Percentiles rank a stretch among this genome's conserved stretches.
Evolutionary conservation across 2,888 invertebrate genomes (phyloP).

Genomic region (Cynaeus angustus): DNA sequence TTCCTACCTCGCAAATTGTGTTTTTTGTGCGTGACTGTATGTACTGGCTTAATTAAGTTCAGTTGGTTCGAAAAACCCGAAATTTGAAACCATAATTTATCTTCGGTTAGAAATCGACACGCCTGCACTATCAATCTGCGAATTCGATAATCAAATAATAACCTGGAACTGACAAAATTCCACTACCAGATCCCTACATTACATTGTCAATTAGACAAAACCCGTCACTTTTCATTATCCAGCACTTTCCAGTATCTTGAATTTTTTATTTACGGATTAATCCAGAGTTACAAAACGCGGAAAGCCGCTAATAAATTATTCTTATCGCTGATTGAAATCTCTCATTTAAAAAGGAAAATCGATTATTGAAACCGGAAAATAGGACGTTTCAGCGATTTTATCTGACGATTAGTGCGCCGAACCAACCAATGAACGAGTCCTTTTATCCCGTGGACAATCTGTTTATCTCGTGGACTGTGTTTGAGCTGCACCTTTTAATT

Average conservation of each 20-base stretch:
- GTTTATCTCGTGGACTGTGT: slow-evolving; percentile 25
- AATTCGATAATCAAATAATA: slow-evolving; percentile 8
- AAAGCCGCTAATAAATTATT: slow-evolving; percentile 35
- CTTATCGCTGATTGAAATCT: slow-evolving; percentile 43
- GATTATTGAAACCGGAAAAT: slow-evolving; percentile 43
- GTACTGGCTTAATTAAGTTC: slow-evolving; percentile 20
- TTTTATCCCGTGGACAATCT: slow-evolving; percentile 33
- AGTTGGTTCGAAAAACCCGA: slow-evolving; percentile 10
- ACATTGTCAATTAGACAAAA: neutral
- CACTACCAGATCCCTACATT: neutral
- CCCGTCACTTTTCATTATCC: slow-evolving; percentile 10
- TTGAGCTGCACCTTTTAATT: slow-evolving; percentile 37
- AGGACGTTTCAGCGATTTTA: slow-evolving; percentile 32
- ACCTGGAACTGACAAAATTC: slow-evolving; percentile 5
- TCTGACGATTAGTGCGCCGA: slow-evolving; percentile 23
- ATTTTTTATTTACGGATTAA: slow-evolving; percentile 27
- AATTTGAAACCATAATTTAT: slow-evolving; percentile 36
- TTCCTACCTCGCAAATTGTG: too few species aligned
- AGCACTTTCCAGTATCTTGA: slow-evolving; percentile 3
- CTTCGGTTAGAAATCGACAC: slow-evolving; percentile 12
- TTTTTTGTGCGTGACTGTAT: neutral
- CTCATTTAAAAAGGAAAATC: slow-evolving; percentile 43
- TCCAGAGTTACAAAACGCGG: slow-evolving; percentile 12
- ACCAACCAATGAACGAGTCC: slow-evolving; percentile 20
- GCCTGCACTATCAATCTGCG: slow-evolving; percentile 2